phyloP scores from a whole-genome alignment of 2,797 vertebrate genomes.

The Australoheros facetus region DNA sequence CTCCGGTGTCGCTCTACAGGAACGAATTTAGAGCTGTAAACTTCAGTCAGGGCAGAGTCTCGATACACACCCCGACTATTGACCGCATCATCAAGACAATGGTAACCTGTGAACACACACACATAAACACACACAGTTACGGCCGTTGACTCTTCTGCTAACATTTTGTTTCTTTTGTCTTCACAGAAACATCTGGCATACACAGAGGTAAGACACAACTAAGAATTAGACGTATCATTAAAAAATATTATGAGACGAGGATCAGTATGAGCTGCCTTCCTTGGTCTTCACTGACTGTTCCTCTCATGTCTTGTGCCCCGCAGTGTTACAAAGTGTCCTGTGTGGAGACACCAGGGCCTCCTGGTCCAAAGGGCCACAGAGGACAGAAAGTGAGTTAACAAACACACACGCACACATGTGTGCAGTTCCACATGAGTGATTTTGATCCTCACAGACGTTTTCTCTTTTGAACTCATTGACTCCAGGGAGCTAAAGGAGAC shows the following conservation, averaged over 20 bases:
- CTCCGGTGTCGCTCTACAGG: slow-evolving; percentile 86
- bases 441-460: slow-evolving; percentile 8
- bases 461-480: slow-evolving; percentile 21
- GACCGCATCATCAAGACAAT: slow-evolving; percentile 91
- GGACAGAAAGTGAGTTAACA: slow-evolving; percentile 91
- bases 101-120: slow-evolving; percentile 74
- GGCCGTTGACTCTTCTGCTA: background rate
- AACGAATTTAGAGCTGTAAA: slow-evolving; percentile 84
- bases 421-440: background rate
- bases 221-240: background rate
- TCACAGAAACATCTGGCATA: slow-evolving; percentile 90
- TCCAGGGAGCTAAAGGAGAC: slow-evolving; percentile 94
- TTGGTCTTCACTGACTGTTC: slow-evolving; percentile 4
- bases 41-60: slow-evolving; percentile 52
- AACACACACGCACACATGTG: background rate
- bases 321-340: slow-evolving; percentile 93
- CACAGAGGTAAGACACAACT: slow-evolving; percentile 81
- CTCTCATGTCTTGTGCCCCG: slow-evolving; percentile 15
- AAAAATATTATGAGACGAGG: background rate
- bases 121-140: background rate
- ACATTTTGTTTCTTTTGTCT: slow-evolving; percentile 49
- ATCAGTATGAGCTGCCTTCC: background rate
- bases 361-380: slow-evolving; percentile 86
- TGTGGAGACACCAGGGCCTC: slow-evolving; percentile 85
- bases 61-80: slow-evolving; percentile 76